Evolutionary conservation across 2,113 vertebrate genomes (phyloP).

Genomic region (Baryphthengus martii): DNA sequence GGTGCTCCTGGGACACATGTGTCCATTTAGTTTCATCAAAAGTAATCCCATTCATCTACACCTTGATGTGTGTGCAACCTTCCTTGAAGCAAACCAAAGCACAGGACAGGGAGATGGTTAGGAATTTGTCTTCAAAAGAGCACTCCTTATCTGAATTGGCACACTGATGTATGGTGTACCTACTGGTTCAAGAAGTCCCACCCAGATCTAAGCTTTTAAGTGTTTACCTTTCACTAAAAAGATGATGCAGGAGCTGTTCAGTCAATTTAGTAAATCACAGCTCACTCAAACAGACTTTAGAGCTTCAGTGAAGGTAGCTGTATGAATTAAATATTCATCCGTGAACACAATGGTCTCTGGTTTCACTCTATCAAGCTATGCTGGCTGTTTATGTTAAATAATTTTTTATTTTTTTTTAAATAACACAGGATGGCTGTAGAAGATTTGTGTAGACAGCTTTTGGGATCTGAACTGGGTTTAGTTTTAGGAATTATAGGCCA

Average conservation of each 20-base stretch:
- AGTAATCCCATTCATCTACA: not conserved
- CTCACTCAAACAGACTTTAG: not conserved
- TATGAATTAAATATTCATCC: not conserved
- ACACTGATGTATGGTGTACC: not conserved
- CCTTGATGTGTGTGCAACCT: not conserved
- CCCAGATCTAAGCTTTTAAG: not conserved
- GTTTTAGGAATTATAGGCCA: not conserved
- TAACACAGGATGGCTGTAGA: not conserved
- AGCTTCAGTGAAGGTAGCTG: not conserved
- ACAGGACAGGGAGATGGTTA: accelerated
- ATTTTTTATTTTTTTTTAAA: too few species aligned
- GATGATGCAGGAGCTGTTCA: not conserved
- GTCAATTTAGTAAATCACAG: not conserved
- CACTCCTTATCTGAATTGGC: not conserved
- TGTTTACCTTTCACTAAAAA: not conserved
- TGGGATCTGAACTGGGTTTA: not conserved
- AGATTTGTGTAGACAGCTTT: not conserved
- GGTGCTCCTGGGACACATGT: accelerated
- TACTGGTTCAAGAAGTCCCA: not conserved
- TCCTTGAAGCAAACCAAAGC: not conserved
- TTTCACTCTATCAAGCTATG: not conserved
- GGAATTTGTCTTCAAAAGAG: not conserved
- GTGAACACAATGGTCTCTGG: accelerated
- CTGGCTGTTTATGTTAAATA: too few species aligned
- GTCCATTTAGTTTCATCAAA: not conserved